Evolutionary conservation across 2,888 invertebrate species (phyloP).

Genomic region (Cactoblastis cactorum): DNA sequence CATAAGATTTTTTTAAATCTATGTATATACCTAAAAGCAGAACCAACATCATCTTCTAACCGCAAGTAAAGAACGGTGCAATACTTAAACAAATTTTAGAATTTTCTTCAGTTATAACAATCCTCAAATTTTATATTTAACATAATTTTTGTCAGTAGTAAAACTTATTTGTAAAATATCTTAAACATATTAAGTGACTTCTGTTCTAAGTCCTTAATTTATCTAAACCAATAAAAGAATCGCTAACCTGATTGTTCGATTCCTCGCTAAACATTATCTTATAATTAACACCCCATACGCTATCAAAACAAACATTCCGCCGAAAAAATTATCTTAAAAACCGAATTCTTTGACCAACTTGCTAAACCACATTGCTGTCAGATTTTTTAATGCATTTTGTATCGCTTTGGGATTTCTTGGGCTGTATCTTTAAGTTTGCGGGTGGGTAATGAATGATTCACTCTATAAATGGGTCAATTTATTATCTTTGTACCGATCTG

Average conservation of each 20-base stretch:
- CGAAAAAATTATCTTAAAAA: conserved; percentile 12
- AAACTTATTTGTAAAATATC: background rate
- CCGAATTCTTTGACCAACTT: conserved; percentile 15
- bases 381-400: background rate
- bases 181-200: background rate
- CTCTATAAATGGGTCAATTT: conserved; percentile 71
- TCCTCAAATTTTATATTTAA: background rate
- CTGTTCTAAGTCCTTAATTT: background rate
- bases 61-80: too few relatives aligned
- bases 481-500: conserved; percentile 69
- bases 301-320: conserved; percentile 19
- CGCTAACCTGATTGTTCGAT: background rate
- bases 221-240: conserved; percentile 2
- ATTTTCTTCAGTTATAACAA: too few relatives aligned
- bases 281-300: conserved; percentile 14
- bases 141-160: too few relatives aligned
- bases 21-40: too few relatives aligned
- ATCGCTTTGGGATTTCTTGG: background rate
- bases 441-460: conserved; percentile 58
- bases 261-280: conserved; percentile 11
- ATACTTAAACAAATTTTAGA: too few relatives aligned
- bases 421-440: conserved; percentile 31
- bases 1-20: too few relatives aligned
- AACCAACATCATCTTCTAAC: too few relatives aligned
- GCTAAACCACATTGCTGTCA: conserved; percentile 14